These are phyloP conservation scores for Diarsia rubi DNA, from an alignment of 2,888 invertebrate genomes.

Conservation along the genomic window DNA sequence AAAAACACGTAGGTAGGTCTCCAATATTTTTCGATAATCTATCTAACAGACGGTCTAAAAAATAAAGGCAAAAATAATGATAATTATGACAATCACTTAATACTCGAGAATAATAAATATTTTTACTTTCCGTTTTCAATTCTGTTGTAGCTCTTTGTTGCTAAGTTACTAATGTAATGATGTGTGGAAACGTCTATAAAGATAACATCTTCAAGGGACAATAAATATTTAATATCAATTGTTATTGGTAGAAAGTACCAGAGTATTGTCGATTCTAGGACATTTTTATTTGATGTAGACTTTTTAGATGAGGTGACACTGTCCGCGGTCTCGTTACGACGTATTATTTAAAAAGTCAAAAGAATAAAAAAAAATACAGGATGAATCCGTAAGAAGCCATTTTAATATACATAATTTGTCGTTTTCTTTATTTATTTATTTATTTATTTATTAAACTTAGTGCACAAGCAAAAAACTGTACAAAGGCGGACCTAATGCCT, in stretches of 20 bases:
- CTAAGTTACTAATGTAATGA: conserved; percentile 39
- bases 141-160: conserved; percentile 40
- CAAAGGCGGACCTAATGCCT: no score
- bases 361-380: neutral
- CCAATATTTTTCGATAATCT: no score
- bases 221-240: conserved; percentile 22
- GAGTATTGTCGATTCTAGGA: neutral
- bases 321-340: neutral
- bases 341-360: neutral
- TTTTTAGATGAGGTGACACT: neutral
- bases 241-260: neutral
- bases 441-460: no score
- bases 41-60: no score
- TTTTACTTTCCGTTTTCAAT: neutral
- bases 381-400: neutral
- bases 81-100: neutral
- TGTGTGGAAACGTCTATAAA: neutral
- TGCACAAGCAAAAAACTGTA: no score
- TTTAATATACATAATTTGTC: no score
- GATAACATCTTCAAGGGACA: conserved; percentile 28
- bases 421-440: no score
- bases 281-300: neutral
- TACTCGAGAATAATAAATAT: neutral
- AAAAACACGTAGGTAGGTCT: no score
- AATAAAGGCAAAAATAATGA: neutral